Evolutionary conservation across 37 sponge, comb jelly and placozoan genomes (phyloP), one percentile per base, ranked within the genome.

Genomic region (Axinella damicornis): DNA sequence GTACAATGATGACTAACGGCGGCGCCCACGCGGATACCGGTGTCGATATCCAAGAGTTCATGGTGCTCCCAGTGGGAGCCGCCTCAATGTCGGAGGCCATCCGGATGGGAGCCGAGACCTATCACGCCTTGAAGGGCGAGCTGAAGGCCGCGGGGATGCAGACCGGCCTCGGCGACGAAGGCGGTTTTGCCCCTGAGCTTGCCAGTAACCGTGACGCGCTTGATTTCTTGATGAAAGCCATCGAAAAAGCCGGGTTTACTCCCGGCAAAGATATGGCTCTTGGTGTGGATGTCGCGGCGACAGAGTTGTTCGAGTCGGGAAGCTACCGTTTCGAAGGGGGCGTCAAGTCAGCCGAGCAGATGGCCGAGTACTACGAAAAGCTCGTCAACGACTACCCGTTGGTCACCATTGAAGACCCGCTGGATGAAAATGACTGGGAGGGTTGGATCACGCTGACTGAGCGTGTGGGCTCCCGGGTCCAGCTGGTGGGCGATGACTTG

Each of bases 401-500:
- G 20, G 95, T 96, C 2, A 88, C 97, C 60, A 99, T 99, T 56
- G 99, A 99, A 57, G 99, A 99, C 80, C 76, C 90, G n/a, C 95
- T 91, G 53, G 99, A 99, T 70, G 97, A 99, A 71, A 97, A 99
- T 57, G 97, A 99, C 83, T 99, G 99, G 99, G 91, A 89, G 16
- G 75, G 89, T 63, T 99, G 99, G 99, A 55, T 82, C 5, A 56
- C 46, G 9, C 79, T 98, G 19, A 98, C 98, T 25, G 84, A 68
- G 27, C 31, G 38, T 5, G n/a, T n/a, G n/a, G n/a, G n/a, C n/a
- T 90, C 89, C 19, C 83, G 85, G 0, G 87, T 96, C n/a, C 96
- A 96, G 83, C 84, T 95, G 2, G 87, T 94, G 0, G 95, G 99
- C 14, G 99, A 99, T 75, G 99, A 99, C 73, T 78, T 99, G 16